phyloP scores from a whole-genome alignment of 1,140 invertebrate species.

The Megathymus violae region DNA sequence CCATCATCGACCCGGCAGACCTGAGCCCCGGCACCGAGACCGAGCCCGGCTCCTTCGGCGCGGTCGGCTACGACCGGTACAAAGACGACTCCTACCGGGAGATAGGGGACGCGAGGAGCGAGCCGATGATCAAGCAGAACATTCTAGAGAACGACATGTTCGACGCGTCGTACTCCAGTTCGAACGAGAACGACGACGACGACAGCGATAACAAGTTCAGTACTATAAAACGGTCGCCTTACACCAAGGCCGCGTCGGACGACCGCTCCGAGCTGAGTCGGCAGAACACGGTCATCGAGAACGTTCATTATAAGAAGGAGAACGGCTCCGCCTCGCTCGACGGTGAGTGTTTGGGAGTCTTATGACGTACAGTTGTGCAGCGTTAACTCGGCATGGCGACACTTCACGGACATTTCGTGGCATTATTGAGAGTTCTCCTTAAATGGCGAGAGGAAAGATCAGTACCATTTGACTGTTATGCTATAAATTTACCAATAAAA shows the following conservation, averaged over 20 bases:
- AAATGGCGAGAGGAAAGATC: no score
- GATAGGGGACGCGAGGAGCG: slow-evolving; percentile 62
- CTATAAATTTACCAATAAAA: no score
- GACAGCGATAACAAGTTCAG: slow-evolving; percentile 87
- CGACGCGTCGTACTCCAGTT: slow-evolving; percentile 79
- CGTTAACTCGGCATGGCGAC: no score
- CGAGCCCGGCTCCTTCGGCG: slow-evolving; percentile 65
- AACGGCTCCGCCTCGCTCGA: slow-evolving; percentile 74
- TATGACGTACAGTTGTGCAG: no score
- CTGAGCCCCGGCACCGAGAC: slow-evolving; percentile 75
- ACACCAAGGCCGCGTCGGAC: slow-evolving; percentile 82
- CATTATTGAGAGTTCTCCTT: no score
- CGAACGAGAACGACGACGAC: slow-evolving; percentile 85
- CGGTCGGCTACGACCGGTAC: slow-evolving; percentile 60
- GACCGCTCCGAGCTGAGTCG: slow-evolving; percentile 65
- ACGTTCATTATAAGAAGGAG: slow-evolving; percentile 78
- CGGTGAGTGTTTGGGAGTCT: no score
- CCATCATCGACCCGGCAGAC: slow-evolving; percentile 74
- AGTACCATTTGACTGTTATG: no score
- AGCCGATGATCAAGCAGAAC: slow-evolving; percentile 82
- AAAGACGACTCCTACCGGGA: slow-evolving; percentile 52
- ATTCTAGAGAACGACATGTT: slow-evolving; percentile 83
- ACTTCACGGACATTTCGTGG: no score
- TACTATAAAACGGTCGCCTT: slow-evolving; percentile 87
- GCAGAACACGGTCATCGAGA: slow-evolving; percentile 82